phyloP scores from a whole-genome alignment of 2,797 vertebrate species.

The Lacerta bilineata region DNA sequence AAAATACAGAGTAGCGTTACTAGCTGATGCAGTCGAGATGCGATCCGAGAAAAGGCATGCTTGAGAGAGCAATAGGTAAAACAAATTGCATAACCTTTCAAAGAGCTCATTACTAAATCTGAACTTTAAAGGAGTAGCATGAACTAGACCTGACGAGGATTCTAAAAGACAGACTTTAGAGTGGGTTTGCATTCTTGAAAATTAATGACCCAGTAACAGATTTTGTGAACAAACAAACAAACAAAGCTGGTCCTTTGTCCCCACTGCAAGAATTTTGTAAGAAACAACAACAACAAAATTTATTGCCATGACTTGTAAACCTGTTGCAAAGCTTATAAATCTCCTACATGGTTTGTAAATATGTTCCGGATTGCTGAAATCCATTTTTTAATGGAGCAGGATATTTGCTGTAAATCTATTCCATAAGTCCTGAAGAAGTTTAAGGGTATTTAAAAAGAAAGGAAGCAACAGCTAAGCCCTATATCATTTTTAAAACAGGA shows the following conservation, averaged over 20 bases:
- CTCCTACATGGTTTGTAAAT: constrained; percentile 55
- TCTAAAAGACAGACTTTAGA: constrained; percentile 56
- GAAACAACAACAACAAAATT: constrained; percentile 6
- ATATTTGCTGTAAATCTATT: constrained; percentile 55
- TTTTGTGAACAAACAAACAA: constrained; percentile 21
- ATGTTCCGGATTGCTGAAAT: constrained; percentile 45
- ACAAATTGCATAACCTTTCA: constrained; percentile 53
- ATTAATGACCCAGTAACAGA: constrained; percentile 32
- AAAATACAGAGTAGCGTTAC: constrained; percentile 22
- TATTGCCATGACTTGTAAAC: constrained; percentile 45
- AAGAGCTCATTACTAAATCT: constrained; percentile 59
- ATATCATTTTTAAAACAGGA: constrained; percentile 12
- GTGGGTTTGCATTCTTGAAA: constrained; percentile 50
- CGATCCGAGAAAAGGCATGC: constrained; percentile 7
- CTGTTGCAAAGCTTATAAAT: constrained; percentile 56
- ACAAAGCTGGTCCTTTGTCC: constrained; percentile 40
- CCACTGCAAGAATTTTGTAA: background rate
- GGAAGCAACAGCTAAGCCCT: constrained; percentile 36
- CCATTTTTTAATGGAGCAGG: constrained; percentile 37
- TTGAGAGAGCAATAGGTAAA: constrained; percentile 40
- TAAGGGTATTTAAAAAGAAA: constrained; percentile 19
- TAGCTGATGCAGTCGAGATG: background rate
- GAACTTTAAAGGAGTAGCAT: constrained; percentile 59
- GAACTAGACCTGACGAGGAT: constrained; percentile 48
- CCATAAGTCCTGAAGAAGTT: constrained; percentile 40